Percentiles rank a stretch among this genome's conserved stretches.
Evolutionary conservation across 2,797 vertebrate species (phyloP).

Genomic region (Halcyon leucocephala): DNA sequence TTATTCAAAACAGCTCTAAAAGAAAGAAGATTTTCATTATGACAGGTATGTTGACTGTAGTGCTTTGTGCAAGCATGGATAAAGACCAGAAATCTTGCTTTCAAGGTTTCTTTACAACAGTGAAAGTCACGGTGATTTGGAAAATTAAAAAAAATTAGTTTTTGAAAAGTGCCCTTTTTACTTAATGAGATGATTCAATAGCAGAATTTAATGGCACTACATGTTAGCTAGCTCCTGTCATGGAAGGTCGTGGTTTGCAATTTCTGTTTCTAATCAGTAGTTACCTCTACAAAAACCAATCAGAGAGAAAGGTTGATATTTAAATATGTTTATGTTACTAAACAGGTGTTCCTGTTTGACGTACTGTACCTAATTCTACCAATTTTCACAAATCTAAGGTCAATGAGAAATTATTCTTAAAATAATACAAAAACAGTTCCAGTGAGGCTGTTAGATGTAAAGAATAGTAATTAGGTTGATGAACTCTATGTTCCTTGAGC

Average conservation of each 20-base stretch:
- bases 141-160: neutral
- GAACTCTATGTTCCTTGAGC: neutral
- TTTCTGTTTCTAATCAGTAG: conserved; percentile 74
- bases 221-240: conserved; percentile 43
- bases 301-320: conserved; percentile 78
- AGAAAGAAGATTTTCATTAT: neutral
- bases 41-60: neutral
- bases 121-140: neutral
- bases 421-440: conserved; percentile 17
- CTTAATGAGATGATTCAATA: conserved; percentile 52
- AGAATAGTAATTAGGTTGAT: conserved; percentile 9
- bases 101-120: neutral
- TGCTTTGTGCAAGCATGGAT: neutral
- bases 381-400: conserved; percentile 74
- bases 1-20: neutral
- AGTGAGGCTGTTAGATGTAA: conserved; percentile 10
- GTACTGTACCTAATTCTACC: conserved; percentile 61
- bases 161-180: conserved; percentile 45
- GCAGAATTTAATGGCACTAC: conserved; percentile 13
- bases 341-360: conserved; percentile 77
- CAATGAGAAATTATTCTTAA: conserved; percentile 60
- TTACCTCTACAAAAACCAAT: conserved; percentile 74
- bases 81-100: neutral
- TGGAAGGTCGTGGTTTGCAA: conserved; percentile 73
- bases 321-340: conserved; percentile 79